These are phyloP conservation scores for Lethrus apterus DNA, from an alignment of 1,140 invertebrate species.

Conservation along the genomic window DNA sequence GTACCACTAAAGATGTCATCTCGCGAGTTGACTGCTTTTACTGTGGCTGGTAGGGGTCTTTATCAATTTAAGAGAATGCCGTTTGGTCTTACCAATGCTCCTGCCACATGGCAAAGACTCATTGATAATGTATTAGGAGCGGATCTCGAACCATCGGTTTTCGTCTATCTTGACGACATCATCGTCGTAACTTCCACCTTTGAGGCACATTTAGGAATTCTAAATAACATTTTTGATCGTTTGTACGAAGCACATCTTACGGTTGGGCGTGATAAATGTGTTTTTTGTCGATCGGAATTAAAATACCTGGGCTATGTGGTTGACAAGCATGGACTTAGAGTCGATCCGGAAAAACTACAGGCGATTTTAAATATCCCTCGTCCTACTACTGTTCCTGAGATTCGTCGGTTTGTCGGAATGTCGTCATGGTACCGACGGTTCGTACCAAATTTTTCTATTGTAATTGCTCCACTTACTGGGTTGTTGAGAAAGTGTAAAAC, in stretches of 20 bases:
- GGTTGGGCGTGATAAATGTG: slow-evolving; percentile 33
- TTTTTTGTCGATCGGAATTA: slow-evolving; percentile 31
- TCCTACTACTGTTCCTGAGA: slow-evolving; percentile 35
- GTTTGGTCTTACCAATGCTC: slow-evolving; percentile 34
- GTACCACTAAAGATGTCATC: too few relatives aligned
- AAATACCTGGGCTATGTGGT: slow-evolving; percentile 36
- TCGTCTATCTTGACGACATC: slow-evolving; percentile 33
- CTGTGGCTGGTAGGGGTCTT: slow-evolving; percentile 26
- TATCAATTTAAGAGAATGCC: slow-evolving; percentile 32
- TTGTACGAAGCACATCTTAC: slow-evolving; percentile 28
- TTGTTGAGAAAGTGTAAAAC: slow-evolving; percentile 20
- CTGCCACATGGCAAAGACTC: slow-evolving; percentile 37
- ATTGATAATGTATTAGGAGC: slow-evolving; percentile 30
- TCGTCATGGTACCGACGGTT: slow-evolving; percentile 38
- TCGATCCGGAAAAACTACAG: slow-evolving; percentile 40
- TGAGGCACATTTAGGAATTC: slow-evolving; percentile 21
- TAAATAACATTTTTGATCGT: slow-evolving; percentile 26
- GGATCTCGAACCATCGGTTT: slow-evolving; percentile 24
- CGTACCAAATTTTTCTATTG: slow-evolving; percentile 31
- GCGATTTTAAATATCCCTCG: slow-evolving; percentile 26
- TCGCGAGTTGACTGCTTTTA: slow-evolving; percentile 23
- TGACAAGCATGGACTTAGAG: slow-evolving; percentile 32
- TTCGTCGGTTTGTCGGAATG: slow-evolving; percentile 43
- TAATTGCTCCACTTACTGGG: slow-evolving; percentile 29
- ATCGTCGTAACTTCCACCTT: slow-evolving; percentile 24